phyloP scores from a whole-genome alignment of 1,140 invertebrate genomes.

The Trichonephila inaurata region DNA sequence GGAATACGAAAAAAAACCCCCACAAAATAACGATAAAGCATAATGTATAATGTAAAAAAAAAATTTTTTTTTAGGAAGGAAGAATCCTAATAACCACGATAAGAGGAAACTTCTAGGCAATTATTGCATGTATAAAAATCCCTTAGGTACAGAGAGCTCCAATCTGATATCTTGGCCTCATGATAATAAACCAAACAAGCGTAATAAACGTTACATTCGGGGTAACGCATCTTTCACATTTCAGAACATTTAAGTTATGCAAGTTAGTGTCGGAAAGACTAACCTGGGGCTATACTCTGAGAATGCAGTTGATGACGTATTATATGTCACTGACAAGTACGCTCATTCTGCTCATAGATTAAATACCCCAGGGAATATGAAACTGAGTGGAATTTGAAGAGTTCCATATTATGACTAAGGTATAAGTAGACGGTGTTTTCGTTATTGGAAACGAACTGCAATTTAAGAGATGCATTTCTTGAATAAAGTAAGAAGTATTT shows the following conservation, averaged over 20 bases:
- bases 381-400: neutral
- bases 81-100: neutral
- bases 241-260: slow-evolving; percentile 45
- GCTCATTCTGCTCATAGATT: neutral
- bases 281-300: neutral
- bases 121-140: slow-evolving; percentile 2
- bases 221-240: neutral
- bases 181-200: neutral
- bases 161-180: neutral
- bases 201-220: slow-evolving; percentile 15
- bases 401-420: neutral
- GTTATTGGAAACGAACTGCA: neutral
- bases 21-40: too few relatives aligned
- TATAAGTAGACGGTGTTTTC: neutral
- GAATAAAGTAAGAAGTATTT: too few relatives aligned
- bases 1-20: too few relatives aligned
- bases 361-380: neutral
- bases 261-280: slow-evolving; percentile 16
- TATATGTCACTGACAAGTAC: neutral
- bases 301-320: neutral
- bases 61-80: neutral
- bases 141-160: neutral
- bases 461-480: too few relatives aligned
- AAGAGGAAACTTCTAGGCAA: slow-evolving; percentile 3
- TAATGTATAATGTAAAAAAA: neutral